These are phyloP conservation scores for Corydoras maculifer DNA, from an alignment of 2,113 vertebrate species.

Conservation along the genomic window DNA sequence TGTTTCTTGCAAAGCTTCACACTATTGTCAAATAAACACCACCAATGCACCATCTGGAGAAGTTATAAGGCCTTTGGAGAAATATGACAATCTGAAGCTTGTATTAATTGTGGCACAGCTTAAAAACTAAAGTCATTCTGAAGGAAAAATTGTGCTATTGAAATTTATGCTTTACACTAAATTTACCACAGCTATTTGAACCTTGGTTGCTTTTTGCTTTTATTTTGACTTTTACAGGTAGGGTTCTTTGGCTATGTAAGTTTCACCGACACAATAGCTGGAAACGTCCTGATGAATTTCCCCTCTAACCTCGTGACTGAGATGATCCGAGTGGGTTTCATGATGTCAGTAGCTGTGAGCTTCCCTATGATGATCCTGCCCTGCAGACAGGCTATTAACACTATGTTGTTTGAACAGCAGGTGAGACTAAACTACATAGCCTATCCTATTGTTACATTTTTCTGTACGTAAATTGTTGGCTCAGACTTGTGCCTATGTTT, in stretches of 20 bases:
- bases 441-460: not conserved
- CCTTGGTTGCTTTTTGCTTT: no score
- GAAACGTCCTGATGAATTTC: constrained; percentile 96
- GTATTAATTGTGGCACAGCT: no score
- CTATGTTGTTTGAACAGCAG: constrained; percentile 96
- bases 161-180: no score
- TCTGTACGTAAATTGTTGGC: no score
- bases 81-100: not conserved
- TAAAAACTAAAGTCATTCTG: no score
- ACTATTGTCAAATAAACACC: constrained; percentile 29
- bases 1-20: constrained; percentile 22
- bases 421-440: constrained; percentile 56
- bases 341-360: constrained; percentile 95
- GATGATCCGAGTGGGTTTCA: constrained; percentile 90
- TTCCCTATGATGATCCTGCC: constrained; percentile 99
- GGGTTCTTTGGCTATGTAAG: constrained; percentile 97
- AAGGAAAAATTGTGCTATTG: no score
- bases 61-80: constrained; percentile 27
- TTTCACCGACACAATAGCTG: constrained; percentile 86
- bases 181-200: no score
- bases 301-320: constrained; percentile 93
- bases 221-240: constrained; percentile 65
- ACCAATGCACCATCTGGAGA: constrained; percentile 30
- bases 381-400: constrained; percentile 93
- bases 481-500: no score